Evolutionary conservation across 2,888 invertebrate genomes (phyloP), one percentile per base, ranked within the genome.

Genomic region (Lathronympha strigana): DNA sequence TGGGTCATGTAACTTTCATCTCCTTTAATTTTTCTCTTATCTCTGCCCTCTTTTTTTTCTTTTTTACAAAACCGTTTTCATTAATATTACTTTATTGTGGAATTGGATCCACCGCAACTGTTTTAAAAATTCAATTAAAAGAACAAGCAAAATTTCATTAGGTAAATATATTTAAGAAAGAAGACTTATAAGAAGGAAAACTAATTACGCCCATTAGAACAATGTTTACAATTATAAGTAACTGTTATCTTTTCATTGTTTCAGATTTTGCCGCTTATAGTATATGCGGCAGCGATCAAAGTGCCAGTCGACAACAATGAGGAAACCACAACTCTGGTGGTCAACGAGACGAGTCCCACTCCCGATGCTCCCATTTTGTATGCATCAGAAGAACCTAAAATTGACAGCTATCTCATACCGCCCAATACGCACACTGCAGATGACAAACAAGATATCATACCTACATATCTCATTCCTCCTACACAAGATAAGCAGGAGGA

Each of bases 381-480:
- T 67, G 74, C 78, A 33, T 72, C 84, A 8, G 80, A 83, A n/a
- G 80, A 82, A 25, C 68, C 72, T 1, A 72, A 74, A 57, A 69
- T 81, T 15, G 88, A 90, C 62, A 87, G 84, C 63, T 90, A 89
- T 68, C 75, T 87, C 1, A 73, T 86, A 43, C 87, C 88, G 19
- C 86, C 87, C 1, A 79, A 82, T 55, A 77, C 83, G 21, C 80
- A 88, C 50, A 79, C 79, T 8, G 80, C 78, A 47, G 82, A 83
- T 69, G 71, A 77, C 21, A 67, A 78, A 40, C 69, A 80, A 1
- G 85, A 82, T 49, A 71, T 70, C 2, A 67, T 78, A 23, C 84
- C 86, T 0, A 86, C 89, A 0, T 86, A 85, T 69, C 78, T 92
- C 15, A 66, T 88, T 51, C 92, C 92, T 40, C 92, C 92, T 0